Conservation (phyloP, 2,888 invertebrate species). For the Cryptus viduatorius region DNA sequence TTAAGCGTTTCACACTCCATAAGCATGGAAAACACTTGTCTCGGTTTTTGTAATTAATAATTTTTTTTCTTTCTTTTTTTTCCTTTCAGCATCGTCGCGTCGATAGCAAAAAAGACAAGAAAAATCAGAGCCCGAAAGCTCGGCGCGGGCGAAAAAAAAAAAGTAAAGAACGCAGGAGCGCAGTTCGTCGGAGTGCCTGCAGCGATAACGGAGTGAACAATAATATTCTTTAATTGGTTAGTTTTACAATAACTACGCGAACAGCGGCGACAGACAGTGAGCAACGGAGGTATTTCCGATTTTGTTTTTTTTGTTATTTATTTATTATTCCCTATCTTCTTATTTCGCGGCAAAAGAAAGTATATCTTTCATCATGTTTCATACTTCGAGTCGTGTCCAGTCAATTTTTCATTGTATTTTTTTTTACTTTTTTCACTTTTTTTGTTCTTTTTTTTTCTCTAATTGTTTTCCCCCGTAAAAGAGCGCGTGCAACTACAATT, state of each 20-base stretch:
- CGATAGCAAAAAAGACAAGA: slow-evolving; percentile 3
- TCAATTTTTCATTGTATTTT: slow-evolving; percentile 1
- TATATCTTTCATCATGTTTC: neutral
- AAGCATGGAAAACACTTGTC: slow-evolving; percentile 1
- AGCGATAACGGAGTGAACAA: slow-evolving; percentile 70
- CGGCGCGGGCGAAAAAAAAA: neutral
- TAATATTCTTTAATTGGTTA: slow-evolving; percentile 68
- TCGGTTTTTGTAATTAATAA: neutral
- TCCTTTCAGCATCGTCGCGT: neutral
- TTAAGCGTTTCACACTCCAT: neutral
- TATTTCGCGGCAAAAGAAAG: slow-evolving; percentile 23
- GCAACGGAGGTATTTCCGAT: slow-evolving; percentile 68
- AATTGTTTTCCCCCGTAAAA: slow-evolving; percentile 44
- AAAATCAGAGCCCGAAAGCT: neutral
- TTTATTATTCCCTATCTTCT: no score
- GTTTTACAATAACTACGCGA: slow-evolving; percentile 72
- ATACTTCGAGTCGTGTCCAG: slow-evolving; percentile 43
- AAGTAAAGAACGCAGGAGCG: slow-evolving; percentile 4
- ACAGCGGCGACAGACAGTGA: slow-evolving; percentile 75
- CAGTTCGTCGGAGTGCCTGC: slow-evolving; percentile 66
- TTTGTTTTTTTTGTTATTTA: neutral
- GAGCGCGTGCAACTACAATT: slow-evolving; percentile 64
- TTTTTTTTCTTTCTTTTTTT: neutral
- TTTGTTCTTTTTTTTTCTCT: neutral
- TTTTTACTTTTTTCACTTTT: neutral